phyloP scores from a whole-genome alignment of 2,888 invertebrate genomes.

The Nomada fucata region DNA sequence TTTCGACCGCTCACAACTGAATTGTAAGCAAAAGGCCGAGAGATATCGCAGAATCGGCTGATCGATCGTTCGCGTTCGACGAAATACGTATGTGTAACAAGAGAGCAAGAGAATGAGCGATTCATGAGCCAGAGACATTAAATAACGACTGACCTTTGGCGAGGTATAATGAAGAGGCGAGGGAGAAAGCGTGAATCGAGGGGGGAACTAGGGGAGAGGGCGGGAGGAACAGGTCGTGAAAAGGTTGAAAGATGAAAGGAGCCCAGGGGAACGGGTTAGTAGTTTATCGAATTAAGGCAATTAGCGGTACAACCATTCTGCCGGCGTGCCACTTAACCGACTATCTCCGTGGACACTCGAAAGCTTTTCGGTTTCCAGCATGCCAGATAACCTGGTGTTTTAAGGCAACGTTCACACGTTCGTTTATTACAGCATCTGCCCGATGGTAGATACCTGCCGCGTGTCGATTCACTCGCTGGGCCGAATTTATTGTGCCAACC shows the following conservation, averaged over 20 bases:
- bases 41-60: neutral
- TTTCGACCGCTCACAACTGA: too few species aligned
- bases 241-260: conserved; percentile 55
- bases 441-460: conserved; percentile 26
- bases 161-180: conserved; percentile 44
- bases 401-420: conserved; percentile 61
- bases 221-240: conserved; percentile 52
- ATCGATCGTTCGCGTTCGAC: conserved; percentile 28
- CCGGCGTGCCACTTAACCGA: conserved; percentile 74
- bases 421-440: conserved; percentile 54
- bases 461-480: conserved; percentile 29
- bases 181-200: conserved; percentile 29
- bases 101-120: conserved; percentile 21
- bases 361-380: conserved; percentile 78
- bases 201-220: neutral
- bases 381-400: conserved; percentile 72
- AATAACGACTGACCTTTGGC: conserved; percentile 50
- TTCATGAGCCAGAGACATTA: conserved; percentile 19
- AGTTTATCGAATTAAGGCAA: conserved; percentile 82
- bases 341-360: conserved; percentile 79
- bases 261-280: conserved; percentile 70
- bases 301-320: conserved; percentile 80
- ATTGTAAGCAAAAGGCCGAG: neutral
- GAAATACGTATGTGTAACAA: conserved; percentile 9
- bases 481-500: conserved; percentile 11